These are phyloP conservation scores for Selenia dentaria DNA, from an alignment of 2,888 invertebrate species.

Conservation along the genomic window DNA sequence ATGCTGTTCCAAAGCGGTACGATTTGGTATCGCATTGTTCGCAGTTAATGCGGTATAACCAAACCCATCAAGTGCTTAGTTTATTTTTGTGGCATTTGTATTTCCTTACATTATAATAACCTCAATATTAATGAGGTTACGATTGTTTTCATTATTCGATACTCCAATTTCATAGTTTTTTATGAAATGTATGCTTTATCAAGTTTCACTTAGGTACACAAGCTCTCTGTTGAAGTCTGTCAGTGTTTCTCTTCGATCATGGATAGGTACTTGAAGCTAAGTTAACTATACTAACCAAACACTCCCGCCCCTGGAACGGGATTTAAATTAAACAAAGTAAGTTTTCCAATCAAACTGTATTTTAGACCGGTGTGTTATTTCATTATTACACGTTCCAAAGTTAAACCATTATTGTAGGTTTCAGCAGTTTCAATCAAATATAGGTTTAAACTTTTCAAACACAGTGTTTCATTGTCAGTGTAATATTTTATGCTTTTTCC, in stretches of 20 bases:
- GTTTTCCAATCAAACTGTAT: conserved; percentile 40
- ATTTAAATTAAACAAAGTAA: conserved; percentile 38
- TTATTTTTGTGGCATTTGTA: conserved; percentile 24
- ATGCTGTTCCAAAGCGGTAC: conserved; percentile 13
- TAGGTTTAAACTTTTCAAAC: conserved; percentile 6
- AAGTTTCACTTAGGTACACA: not conserved
- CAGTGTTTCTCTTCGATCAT: conserved; percentile 25
- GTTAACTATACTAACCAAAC: conserved; percentile 36
- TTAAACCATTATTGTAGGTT: conserved; percentile 19
- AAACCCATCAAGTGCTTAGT: conserved; percentile 8
- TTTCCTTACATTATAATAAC: conserved; percentile 20
- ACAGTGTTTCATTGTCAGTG: not conserved
- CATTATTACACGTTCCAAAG: conserved; percentile 30
- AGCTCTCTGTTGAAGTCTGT: conserved; percentile 8
- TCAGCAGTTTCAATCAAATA: conserved; percentile 3
- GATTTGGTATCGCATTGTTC: conserved; percentile 29
- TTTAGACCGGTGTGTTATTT: conserved; percentile 34
- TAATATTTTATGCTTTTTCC: not conserved
- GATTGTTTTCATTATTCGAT: conserved; percentile 22
- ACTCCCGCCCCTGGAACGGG: conserved; percentile 26
- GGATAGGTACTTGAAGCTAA: conserved; percentile 24
- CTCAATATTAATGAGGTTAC: conserved; percentile 28
- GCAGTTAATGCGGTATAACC: conserved; percentile 29
- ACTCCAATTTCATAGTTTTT: conserved; percentile 5
- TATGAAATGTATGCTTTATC: not conserved